Evolutionary conservation across 2,797 vertebrate species (phyloP).

Genomic region (Hydrocynus forskahlii): DNA sequence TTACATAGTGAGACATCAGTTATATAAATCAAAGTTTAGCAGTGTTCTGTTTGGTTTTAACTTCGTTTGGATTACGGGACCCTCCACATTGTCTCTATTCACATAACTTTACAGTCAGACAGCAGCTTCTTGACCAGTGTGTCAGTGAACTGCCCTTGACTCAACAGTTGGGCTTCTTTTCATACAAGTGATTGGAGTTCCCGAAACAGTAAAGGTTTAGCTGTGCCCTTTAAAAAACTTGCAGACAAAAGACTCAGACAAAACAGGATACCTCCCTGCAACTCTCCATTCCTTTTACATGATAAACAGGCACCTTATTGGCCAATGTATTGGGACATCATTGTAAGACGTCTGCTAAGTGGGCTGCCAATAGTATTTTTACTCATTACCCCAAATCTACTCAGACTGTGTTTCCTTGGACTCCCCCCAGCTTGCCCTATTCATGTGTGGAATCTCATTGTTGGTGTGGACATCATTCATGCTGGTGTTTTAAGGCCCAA

Average conservation of each 20-base stretch:
- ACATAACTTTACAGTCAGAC: constrained; percentile 55
- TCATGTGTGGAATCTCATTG: constrained; percentile 80
- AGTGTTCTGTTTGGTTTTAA: constrained; percentile 19
- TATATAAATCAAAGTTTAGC: not conserved
- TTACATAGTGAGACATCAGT: not conserved
- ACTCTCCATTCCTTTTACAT: constrained; percentile 66
- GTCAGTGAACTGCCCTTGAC: constrained; percentile 72
- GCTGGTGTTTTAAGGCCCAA: constrained; percentile 76
- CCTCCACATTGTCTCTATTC: constrained; percentile 23
- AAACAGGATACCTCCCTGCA: constrained; percentile 66
- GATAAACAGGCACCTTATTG: constrained; percentile 70
- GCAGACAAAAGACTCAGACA: constrained; percentile 71
- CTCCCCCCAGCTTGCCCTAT: constrained; percentile 71
- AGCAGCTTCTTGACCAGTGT: constrained; percentile 54
- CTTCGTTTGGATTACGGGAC: constrained; percentile 12
- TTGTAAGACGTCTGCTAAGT: constrained; percentile 75
- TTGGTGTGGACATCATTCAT: constrained; percentile 75
- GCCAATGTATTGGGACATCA: constrained; percentile 61
- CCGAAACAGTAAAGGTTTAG: constrained; percentile 75
- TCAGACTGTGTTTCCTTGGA: constrained; percentile 71
- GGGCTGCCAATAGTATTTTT: constrained; percentile 67
- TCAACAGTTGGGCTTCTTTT: constrained; percentile 65
- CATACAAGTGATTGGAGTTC: constrained; percentile 71
- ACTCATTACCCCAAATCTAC: constrained; percentile 49
- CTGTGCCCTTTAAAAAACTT: constrained; percentile 66